Evolutionary conservation across 2,888 invertebrate genomes (phyloP).

Genomic region (Labia minor): DNA sequence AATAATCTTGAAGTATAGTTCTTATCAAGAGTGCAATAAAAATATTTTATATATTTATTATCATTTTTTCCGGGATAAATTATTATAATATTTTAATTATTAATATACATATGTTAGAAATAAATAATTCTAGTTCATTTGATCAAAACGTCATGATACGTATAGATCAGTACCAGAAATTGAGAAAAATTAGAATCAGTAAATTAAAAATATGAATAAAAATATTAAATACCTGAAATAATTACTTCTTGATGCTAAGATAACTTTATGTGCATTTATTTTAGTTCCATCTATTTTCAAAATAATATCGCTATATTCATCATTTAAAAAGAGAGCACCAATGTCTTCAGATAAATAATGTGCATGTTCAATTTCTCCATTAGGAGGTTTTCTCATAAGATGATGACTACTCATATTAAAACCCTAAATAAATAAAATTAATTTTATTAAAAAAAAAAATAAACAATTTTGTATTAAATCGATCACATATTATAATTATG

Average conservation of each 20-base stretch:
- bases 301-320: constrained; percentile 84
- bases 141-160: too few relatives aligned
- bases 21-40: too few relatives aligned
- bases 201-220: too few relatives aligned
- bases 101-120: too few relatives aligned
- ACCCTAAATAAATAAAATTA: not conserved
- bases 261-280: constrained; percentile 65
- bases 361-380: constrained; percentile 56
- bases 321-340: constrained; percentile 70
- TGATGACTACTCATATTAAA: constrained; percentile 31
- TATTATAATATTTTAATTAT: too few relatives aligned
- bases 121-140: too few relatives aligned
- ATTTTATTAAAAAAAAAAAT: not conserved
- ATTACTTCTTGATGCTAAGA: constrained; percentile 89
- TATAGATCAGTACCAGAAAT: too few relatives aligned
- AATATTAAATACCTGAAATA: constrained; percentile 72
- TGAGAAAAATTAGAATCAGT: too few relatives aligned
- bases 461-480: not conserved
- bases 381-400: constrained; percentile 34
- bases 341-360: constrained; percentile 73
- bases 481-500: not conserved
- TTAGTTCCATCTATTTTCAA: constrained; percentile 69
- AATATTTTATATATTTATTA: too few relatives aligned
- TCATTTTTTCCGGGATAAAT: too few relatives aligned
- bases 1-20: too few relatives aligned